Evolutionary conservation across 2,113 vertebrate genomes (phyloP), one percentile per base, ranked within the genome.

Genomic region (Neolamprologus devosi): DNA sequence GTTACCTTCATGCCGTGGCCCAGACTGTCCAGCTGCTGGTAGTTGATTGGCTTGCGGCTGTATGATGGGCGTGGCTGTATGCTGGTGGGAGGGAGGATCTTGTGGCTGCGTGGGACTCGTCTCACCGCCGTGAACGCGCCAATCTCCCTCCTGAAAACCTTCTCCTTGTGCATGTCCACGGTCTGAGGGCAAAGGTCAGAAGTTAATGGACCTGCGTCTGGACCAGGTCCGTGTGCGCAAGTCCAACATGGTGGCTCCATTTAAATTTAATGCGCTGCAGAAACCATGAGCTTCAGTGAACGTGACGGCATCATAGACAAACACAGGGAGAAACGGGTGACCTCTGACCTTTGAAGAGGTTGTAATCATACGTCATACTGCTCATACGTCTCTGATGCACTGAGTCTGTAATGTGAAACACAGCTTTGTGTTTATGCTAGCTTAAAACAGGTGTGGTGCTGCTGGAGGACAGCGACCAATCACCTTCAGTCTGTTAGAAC

Each of bases 1-100:
- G 7, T 19, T 28, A 98, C 98, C 97, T 98, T 99, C 13, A 98
- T 30, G 5, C 97, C 97, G 0, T 99, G 98, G 23, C 98, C 98
- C 1, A 98, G 3, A 37, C 91, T 42, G 3, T 99, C 98, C 93
- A 99, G 96, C 90, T 81, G 84, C 51, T 96, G 95, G 85, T 97
- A 97, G 94, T 94, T 96, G 93, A 99, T 97, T 82, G 98, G 97
- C 6, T 81, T 96, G 13, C 97, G 95, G 91, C 84, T 95, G 89
- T 98, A 98, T 1, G 93, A 82, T 26, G 88, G 90, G 85, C 90
- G 93, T 23, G 96, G 92, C 4, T 96, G 94, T 1, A 96, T 89
- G 0, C 89, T 84, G 3, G 87, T 88, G 8, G 51, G 23, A 1
- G 93, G 6, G 11, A 95, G 23, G 68, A 99, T 73, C 94, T 97